Base-by-base conservation (phyloP, 23 tunicate species). In the Oikopleura vanhoeffeni region DNA sequence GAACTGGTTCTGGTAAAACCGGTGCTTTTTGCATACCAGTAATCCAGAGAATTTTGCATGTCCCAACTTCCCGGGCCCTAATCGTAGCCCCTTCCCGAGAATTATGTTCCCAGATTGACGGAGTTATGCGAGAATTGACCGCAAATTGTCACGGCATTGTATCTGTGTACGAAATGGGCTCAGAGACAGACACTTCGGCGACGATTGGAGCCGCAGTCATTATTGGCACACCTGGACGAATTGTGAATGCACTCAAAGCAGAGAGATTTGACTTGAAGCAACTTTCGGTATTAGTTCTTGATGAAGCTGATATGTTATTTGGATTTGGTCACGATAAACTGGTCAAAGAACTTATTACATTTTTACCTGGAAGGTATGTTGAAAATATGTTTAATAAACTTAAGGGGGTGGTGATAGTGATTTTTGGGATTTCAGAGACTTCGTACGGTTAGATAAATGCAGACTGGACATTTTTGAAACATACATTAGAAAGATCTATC, bases 1-100 rank as follows among this genome's bases (percentile, higher is more conserved):
- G 97, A 41, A 92, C 97, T 8, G 97, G 97, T 0, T 92, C 93
- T 13, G 97, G 97, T 41, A 92, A 92, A 89, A 92, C 97, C 40
- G 97, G 90, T 0, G 91, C 97, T 32, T 92, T 83, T 86, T 83
- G 84, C 0, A 87, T 92, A 39, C 97, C 97, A 18, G 84, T 92
- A 4, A 84, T 92, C 41, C 97, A 92, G 40, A 76, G 84, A 39
- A 33, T 92, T 0, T 42, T 92, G 0, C 40, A 75, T 34, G 39
- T 8, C 60, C 60, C 60, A 8, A 49, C 18, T 18, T 49, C 60
- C 60, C 60, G 60, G 8, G 60, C 60, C 18, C 60, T 49, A 49
- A 49, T 49, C 8, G 18, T 49, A 8, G 60, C 18, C 60, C 60
- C 60, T 49, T 8, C 60, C 18, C 8, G 60, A 18, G 60, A 49